Evolutionary conservation across 1,140 invertebrate species (phyloP), one percentile per base, ranked within the genome.

Genomic region (Hydropsyche tenuis): DNA sequence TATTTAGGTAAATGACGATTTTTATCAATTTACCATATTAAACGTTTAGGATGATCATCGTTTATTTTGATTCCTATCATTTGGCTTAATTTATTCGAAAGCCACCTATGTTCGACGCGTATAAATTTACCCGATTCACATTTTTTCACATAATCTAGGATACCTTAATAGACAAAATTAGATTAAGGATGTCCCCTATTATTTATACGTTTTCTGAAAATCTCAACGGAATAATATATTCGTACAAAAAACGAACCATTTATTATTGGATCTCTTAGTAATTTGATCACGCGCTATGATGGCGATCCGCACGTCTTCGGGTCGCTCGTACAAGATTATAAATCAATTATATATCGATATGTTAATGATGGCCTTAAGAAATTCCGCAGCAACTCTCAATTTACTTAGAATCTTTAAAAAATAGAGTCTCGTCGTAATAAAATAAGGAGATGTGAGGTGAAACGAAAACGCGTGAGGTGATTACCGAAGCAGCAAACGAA

Each of bases 51-150:
- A 37, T 37, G 30, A 37, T 25, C 20, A 37, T 71, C 43, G 70
- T 74, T 74, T 73, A 66, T 66, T 73, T 53, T 69, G 43, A 71
- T 53, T 65, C 25, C 25, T 51, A 66, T 74, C 60, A 65, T 51
- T 70, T 71, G 37, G 2, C 30, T 22, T 74, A 45, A 74, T 66
- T 43, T 70, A 70, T 56, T 56, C 30, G 16, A 56, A 70, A 70
- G 25, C 69, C 69, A 60, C 69, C 69, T 56, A 70, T n/a, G 48
- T 56, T 56, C n/a, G 14, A 20, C 11, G 56, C 56, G 14, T n/a
- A 53, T 53, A 53, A 53, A 53, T 53, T 53, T 53, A 53, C 48
- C 16, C 20, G 20, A 20, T 60, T 60, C 22, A 37, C 30, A 37
- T 60, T 60, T 60, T 23, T 6, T 20, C 1, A 25, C 56, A 25